Percentiles rank a stretch among this genome's conserved stretches.
Conservation (phyloP, 2,113 vertebrate genomes). For the Helogale parvula region DNA sequence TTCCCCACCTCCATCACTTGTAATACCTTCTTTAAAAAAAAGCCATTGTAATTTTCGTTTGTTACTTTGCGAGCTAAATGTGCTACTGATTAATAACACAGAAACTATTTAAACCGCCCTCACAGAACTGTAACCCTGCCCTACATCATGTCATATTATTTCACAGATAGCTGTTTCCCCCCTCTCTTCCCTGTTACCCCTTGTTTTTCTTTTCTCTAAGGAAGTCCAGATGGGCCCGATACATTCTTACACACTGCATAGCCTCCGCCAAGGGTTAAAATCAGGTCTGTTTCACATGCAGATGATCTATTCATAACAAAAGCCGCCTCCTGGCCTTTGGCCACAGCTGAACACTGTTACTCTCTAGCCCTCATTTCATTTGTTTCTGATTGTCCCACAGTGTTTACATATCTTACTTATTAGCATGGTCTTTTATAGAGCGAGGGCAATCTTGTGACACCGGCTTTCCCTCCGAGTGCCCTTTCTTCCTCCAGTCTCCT, state of each 20-base stretch:
- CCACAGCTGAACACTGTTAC: constrained; percentile 86
- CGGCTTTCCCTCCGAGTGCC: background rate
- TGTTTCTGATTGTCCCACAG: constrained; percentile 85
- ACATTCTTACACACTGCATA: constrained; percentile 72
- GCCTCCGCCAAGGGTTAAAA: constrained; percentile 71
- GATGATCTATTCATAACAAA: constrained; percentile 86
- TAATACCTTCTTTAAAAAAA: background rate
- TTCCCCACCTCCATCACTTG: background rate
- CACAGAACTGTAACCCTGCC: constrained; percentile 35
- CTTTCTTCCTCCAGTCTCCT: constrained; percentile 53
- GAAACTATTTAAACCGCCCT: constrained; percentile 65
- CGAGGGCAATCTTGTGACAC: constrained; percentile 75
- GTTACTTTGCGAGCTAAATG: constrained; percentile 60
- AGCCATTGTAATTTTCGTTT: constrained; percentile 48
- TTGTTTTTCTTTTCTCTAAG: constrained; percentile 57
- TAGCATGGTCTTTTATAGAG: constrained; percentile 80
- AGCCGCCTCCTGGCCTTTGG: constrained; percentile 83
- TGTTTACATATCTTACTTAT: constrained; percentile 87
- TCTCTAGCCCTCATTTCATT: constrained; percentile 83
- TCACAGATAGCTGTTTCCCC: constrained; percentile 44
- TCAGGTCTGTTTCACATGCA: constrained; percentile 82
- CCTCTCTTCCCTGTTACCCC: background rate
- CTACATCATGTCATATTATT: constrained; percentile 64
- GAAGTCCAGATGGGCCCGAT: constrained; percentile 79
- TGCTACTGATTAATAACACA: constrained; percentile 46